These are phyloP conservation scores for Callyntrura guangdongensis DNA, from an alignment of 2,888 invertebrate species.

Conservation along the genomic window DNA sequence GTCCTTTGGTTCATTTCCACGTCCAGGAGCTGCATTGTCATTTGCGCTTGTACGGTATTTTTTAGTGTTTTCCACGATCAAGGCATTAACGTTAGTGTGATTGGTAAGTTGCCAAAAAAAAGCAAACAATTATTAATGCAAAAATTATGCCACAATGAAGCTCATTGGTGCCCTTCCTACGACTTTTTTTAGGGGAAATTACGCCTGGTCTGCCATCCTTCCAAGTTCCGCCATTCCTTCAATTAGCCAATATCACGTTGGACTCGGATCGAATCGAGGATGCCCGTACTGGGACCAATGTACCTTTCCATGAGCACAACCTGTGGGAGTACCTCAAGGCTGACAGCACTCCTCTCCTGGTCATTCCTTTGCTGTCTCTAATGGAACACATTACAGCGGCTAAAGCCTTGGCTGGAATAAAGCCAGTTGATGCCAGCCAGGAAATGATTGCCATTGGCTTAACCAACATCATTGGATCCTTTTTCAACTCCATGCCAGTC, in stretches of 20 bases:
- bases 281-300: slow-evolving; percentile 86
- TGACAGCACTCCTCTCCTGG: slow-evolving; percentile 93
- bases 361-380: slow-evolving; percentile 93
- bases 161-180: neutral
- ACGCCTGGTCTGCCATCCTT: slow-evolving; percentile 87
- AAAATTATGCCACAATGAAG: neutral
- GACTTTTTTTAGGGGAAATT: slow-evolving; percentile 87
- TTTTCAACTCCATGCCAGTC: slow-evolving; percentile 86
- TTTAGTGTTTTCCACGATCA: slow-evolving; percentile 75
- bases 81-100: slow-evolving; percentile 71
- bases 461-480: slow-evolving; percentile 87
- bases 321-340: slow-evolving; percentile 91
- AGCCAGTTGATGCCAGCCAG: slow-evolving; percentile 86
- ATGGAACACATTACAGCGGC: slow-evolving; percentile 97
- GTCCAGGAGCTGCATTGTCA: slow-evolving; percentile 92
- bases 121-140: neutral
- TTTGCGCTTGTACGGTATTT: slow-evolving; percentile 90
- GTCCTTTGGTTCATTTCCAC: slow-evolving; percentile 91
- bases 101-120: slow-evolving; percentile 62
- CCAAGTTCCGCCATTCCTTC: slow-evolving; percentile 87
- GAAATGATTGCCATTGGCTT: slow-evolving; percentile 86
- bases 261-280: slow-evolving; percentile 41
- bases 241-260: slow-evolving; percentile 51
- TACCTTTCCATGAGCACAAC: slow-evolving; percentile 87
- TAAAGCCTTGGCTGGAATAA: slow-evolving; percentile 91